phyloP scores from a whole-genome alignment of 64 coral and sea anemone species.

The Porites australiensis region DNA sequence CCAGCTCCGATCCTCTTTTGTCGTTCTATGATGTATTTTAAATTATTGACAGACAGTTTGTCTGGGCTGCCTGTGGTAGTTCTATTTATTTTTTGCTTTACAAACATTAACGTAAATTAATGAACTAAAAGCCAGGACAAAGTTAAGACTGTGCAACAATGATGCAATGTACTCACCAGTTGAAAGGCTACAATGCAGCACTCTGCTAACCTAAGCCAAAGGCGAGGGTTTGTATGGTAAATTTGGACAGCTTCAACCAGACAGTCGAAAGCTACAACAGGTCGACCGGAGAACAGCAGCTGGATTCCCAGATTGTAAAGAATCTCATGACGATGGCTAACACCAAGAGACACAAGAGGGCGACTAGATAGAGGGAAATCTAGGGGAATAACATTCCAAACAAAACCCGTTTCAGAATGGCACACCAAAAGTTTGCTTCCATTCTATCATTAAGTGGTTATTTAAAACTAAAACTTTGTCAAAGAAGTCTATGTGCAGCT shows the following conservation, averaged over 20 bases:
- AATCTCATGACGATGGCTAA: constrained; percentile 90
- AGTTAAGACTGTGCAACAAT: too few species aligned
- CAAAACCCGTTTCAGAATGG: background rate
- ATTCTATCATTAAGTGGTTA: too few species aligned
- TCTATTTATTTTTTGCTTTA: too few species aligned
- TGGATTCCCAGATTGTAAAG: constrained; percentile 98
- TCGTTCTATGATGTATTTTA: too few species aligned
- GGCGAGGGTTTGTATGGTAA: constrained; percentile 94
- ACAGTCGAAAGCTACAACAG: constrained; percentile 93
- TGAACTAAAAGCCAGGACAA: too few species aligned
- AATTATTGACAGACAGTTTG: too few species aligned
- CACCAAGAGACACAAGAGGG: constrained; percentile 71
- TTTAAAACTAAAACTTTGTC: too few species aligned
- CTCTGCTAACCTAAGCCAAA: constrained; percentile 96
- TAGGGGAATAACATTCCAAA: background rate
- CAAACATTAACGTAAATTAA: too few species aligned
- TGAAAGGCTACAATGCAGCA: constrained; percentile 95
- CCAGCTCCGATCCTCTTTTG: too few species aligned
- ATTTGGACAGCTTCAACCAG: constrained; percentile 94
- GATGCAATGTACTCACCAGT: constrained; percentile 58
- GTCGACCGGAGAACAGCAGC: constrained; percentile 90
- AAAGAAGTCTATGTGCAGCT: too few species aligned
- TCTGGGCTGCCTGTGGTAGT: too few species aligned
- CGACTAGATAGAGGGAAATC: constrained; percentile 64
- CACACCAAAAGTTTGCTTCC: too few species aligned